These are phyloP conservation scores for Pseudorasbora parva DNA, from an alignment of 2,113 vertebrate genomes.

Conservation along the genomic window DNA sequence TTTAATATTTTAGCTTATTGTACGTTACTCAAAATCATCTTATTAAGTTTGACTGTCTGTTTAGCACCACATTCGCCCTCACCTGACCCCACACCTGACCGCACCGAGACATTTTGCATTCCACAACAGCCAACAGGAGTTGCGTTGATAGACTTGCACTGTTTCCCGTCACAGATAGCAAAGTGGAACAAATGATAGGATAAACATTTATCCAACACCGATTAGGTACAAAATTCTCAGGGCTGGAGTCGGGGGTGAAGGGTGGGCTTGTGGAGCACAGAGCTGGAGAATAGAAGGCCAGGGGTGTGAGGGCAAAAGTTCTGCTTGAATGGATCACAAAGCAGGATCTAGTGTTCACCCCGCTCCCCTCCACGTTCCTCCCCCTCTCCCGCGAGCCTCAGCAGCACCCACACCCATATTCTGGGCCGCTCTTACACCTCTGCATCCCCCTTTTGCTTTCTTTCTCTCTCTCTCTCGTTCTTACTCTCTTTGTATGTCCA, in stretches of 20 bases:
- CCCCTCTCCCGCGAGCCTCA: slow-evolving; percentile 55
- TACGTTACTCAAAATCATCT: slow-evolving; percentile 29
- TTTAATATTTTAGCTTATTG: slow-evolving; percentile 13
- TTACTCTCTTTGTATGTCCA: slow-evolving; percentile 80
- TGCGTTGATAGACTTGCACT: neutral
- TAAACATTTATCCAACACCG: slow-evolving; percentile 1
- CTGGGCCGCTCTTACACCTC: slow-evolving; percentile 70
- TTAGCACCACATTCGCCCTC: slow-evolving; percentile 1
- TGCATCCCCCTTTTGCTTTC: slow-evolving; percentile 43
- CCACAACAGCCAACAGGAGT: neutral
- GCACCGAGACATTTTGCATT: neutral
- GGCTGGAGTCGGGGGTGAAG: slow-evolving; percentile 33
- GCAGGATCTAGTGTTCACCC: slow-evolving; percentile 63
- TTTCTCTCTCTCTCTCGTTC: slow-evolving; percentile 64
- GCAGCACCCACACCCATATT: slow-evolving; percentile 64
- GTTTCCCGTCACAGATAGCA: neutral
- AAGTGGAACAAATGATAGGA: neutral
- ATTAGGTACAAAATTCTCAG: slow-evolving; percentile 40
- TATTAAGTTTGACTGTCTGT: neutral
- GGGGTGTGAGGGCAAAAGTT: slow-evolving; percentile 69
- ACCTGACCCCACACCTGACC: neutral
- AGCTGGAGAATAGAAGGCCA: slow-evolving; percentile 45
- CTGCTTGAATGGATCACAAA: slow-evolving; percentile 78
- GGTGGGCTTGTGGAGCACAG: slow-evolving; percentile 31
- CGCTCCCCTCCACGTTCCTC: slow-evolving; percentile 50